Percentiles rank a stretch among this genome's conserved stretches.
phyloP scores from a whole-genome alignment of 2,797 vertebrate genomes.

The Hemitrygon akajei region DNA sequence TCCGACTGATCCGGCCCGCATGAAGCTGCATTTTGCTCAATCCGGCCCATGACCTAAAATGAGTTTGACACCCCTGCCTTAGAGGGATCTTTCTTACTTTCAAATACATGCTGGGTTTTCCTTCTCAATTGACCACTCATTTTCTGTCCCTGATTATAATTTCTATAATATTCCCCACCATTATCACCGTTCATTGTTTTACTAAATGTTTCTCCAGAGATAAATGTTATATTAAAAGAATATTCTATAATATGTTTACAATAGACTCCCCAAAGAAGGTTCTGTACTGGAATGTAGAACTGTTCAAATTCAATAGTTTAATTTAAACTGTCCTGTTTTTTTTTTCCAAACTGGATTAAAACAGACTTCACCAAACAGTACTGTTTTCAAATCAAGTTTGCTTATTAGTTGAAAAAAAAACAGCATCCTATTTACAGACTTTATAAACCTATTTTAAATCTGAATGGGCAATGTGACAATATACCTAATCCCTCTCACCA shows the following conservation, averaged over 20 bases:
- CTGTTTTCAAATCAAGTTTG: constrained; percentile 13
- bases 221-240: constrained; percentile 1
- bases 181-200: not conserved
- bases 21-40: no score
- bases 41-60: no score
- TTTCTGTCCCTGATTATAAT: no score
- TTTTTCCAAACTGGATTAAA: not conserved
- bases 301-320: not conserved
- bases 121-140: no score
- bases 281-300: not conserved
- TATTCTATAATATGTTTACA: not conserved
- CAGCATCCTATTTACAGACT: not conserved
- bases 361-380: not conserved
- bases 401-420: constrained; percentile 3
- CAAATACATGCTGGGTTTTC: no score
- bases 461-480: not conserved
- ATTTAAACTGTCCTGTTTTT: not conserved
- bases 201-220: not conserved
- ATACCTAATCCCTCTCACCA: not conserved
- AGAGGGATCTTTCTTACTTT: no score
- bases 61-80: no score
- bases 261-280: not conserved
- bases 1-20: no score
- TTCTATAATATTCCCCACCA: no score
- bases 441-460: not conserved